Percentiles rank a stretch among this genome's conserved stretches.
Evolutionary conservation across 2,113 vertebrate species (phyloP).

Genomic region (Pelodiscus sinensis): DNA sequence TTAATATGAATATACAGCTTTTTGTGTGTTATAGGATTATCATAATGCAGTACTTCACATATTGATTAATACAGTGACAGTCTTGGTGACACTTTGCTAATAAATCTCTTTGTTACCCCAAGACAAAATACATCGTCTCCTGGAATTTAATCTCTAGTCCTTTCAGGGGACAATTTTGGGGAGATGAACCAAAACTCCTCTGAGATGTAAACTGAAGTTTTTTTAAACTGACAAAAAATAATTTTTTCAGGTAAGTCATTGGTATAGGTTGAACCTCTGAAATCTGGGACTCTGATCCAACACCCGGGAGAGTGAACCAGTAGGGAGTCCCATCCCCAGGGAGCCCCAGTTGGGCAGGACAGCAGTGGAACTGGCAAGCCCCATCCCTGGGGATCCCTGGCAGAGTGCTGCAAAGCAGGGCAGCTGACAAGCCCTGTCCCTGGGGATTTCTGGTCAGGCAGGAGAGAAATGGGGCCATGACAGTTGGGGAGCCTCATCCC

Average conservation of each 20-base stretch:
- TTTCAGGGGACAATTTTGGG: conserved; percentile 24
- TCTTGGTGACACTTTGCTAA: conserved; percentile 22
- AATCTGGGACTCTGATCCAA: too few relatives aligned
- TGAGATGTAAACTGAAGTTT: neutral
- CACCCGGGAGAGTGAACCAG: too few relatives aligned
- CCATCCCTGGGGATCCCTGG: too few relatives aligned
- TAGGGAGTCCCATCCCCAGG: too few relatives aligned
- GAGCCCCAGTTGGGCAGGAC: too few relatives aligned
- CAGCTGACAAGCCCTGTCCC: too few relatives aligned
- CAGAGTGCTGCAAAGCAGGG: too few relatives aligned
- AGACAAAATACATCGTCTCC: conserved; percentile 13
- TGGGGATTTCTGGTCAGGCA: too few relatives aligned
- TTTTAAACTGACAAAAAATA: conserved; percentile 9
- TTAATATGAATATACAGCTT: conserved; percentile 15
- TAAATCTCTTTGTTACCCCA: neutral
- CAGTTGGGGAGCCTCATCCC: too few relatives aligned
- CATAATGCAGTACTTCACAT: conserved; percentile 24
- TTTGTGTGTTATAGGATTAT: conserved; percentile 11
- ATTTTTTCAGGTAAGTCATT: neutral
- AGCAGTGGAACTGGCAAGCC: too few relatives aligned
- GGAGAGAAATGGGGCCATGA: too few relatives aligned
- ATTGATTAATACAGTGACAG: conserved; percentile 33
- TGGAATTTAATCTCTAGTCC: conserved; percentile 5
- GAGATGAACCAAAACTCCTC: conserved; percentile 4
- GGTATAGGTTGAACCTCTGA: neutral